Base-by-base conservation (phyloP, 2,888 invertebrate species). In the Cetonia aurata region DNA sequence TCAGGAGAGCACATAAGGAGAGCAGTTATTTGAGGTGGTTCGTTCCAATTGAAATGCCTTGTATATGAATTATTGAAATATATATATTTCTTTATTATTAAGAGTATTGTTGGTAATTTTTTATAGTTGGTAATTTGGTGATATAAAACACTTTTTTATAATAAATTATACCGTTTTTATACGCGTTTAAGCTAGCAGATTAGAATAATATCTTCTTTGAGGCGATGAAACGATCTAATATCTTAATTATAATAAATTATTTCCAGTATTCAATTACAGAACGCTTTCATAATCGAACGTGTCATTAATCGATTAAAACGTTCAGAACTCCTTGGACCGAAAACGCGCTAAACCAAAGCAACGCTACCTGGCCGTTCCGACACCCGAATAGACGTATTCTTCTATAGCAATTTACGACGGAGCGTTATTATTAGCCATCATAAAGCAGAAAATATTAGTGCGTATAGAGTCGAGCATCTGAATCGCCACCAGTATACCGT, bases 221-320 rank as follows among this genome's bases (percentile, higher is more conserved):
- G 13, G 17, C 17, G 15, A 6, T 31, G n/a, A 31, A 37, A 48
- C 13, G 13, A 2, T 33, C n/a, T 37, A 62, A 48, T 48, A 6
- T 9, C 10, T 41, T 57, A 57, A 57, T 57, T 41, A 41, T 41
- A 37, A 57, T 37, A 15, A 1, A 31, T 56, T 56, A 56, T 33
- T 12, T 56, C 56, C 10, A 56, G 13, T 13, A 41, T 57, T 15
- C 9, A 57, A 17, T 41, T 17, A 57, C 10, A 8, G 37, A 57
- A 8, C 31, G 10, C 13, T 4, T 33, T 4, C 15, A 15, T 56
- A 48, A 48, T 62, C 31, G 48, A 62, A 62, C 1, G 48, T 62
- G 48, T 48, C 31, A 33, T 48, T 48, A 17, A 50, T 62, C 48
- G 62, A 62, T 50, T 62, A 48, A 48, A 62, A 33, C 13, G 37